phyloP scores from a whole-genome alignment of 2,888 invertebrate species.

The Spilarctia lutea region DNA sequence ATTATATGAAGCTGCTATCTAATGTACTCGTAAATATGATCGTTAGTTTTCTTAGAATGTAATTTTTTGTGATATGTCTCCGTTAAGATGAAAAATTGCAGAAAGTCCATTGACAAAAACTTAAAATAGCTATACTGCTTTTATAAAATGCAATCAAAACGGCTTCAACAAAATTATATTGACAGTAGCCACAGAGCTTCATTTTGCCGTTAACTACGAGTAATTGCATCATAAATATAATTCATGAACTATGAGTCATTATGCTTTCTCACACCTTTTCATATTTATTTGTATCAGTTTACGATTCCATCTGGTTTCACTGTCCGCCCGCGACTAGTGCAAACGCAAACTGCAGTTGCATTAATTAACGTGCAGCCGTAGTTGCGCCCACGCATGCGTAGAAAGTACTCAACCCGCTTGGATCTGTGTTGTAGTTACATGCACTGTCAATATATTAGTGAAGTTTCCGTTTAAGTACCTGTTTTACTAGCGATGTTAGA shows the following conservation, averaged over 20 bases:
- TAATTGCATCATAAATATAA: not conserved
- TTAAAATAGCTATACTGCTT: no score
- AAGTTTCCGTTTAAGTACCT: constrained; percentile 30
- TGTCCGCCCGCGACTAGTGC: constrained; percentile 26
- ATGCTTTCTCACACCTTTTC: constrained; percentile 51
- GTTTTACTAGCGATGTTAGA: constrained; percentile 8
- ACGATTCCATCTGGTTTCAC: constrained; percentile 42
- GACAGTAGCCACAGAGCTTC: not conserved
- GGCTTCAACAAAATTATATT: not conserved
- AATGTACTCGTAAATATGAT: constrained; percentile 28
- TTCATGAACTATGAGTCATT: constrained; percentile 24
- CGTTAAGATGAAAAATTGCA: constrained; percentile 12
- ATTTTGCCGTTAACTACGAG: not conserved
- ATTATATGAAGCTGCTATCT: constrained; percentile 37
- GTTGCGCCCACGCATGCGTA: constrained; percentile 73
- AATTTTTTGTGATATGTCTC: constrained; percentile 10
- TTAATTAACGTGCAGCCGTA: constrained; percentile 72
- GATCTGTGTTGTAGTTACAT: constrained; percentile 47
- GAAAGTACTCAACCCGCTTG: constrained; percentile 57
- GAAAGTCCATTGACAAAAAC: not conserved
- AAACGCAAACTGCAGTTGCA: constrained; percentile 52
- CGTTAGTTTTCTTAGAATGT: constrained; percentile 24
- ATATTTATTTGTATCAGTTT: constrained; percentile 63
- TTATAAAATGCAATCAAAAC: not conserved
- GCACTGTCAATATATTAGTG: constrained; percentile 45